Conservation (phyloP, 2,113 vertebrate genomes). For the Noturus placidus region DNA sequence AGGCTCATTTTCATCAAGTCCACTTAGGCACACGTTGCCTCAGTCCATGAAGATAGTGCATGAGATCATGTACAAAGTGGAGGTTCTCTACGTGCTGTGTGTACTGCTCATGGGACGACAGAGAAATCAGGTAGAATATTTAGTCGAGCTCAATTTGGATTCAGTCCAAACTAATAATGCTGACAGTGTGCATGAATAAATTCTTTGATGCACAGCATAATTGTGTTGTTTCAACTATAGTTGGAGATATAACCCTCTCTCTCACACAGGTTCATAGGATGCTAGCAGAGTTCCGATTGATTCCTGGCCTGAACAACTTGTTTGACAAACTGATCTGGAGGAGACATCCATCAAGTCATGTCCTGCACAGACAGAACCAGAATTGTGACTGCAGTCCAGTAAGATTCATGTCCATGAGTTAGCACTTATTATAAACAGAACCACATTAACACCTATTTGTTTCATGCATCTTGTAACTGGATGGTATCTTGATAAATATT, state of each 20-base stretch:
- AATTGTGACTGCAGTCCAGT: conserved; percentile 98
- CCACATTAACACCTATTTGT: background rate
- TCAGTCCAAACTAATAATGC: background rate
- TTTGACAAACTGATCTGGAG: conserved; percentile 99
- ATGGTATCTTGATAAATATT: no score
- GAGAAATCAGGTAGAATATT: conserved; percentile 85
- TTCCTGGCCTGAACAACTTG: conserved; percentile 95
- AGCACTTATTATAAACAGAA: background rate
- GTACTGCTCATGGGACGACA: conserved; percentile 97
- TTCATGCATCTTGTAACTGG: background rate
- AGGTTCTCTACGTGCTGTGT: conserved; percentile 95
- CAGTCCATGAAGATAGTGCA: conserved; percentile 99
- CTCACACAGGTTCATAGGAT: conserved; percentile 90
- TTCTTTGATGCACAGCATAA: no score
- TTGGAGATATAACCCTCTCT: background rate
- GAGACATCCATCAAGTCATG: conserved; percentile 87
- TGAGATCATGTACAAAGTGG: conserved; percentile 99
- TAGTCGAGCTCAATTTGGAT: background rate
- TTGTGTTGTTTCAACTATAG: background rate
- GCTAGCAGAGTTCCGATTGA: conserved; percentile 94
- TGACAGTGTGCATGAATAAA: background rate
- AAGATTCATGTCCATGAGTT: conserved; percentile 58
- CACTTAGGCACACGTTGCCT: conserved; percentile 85
- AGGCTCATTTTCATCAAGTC: conserved; percentile 83
- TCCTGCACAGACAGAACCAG: conserved; percentile 95